Evolutionary conservation across 2,888 invertebrate species (phyloP).

Genomic region (Aleiodes alternator): DNA sequence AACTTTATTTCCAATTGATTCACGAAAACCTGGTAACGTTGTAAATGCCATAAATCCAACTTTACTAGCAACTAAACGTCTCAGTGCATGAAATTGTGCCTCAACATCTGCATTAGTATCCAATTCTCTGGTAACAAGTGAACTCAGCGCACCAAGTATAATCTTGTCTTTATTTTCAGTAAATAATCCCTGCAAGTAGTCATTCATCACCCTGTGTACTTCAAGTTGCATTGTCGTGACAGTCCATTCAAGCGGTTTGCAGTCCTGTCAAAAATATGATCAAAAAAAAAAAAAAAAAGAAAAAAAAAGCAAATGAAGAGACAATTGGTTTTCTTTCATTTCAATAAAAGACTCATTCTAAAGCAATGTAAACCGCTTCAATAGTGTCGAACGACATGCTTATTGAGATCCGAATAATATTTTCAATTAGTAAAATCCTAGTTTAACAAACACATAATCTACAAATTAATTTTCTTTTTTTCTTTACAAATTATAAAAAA

Average conservation of each 20-base stretch:
- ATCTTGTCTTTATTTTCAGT: conserved; percentile 98
- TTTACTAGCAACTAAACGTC: conserved; percentile 96
- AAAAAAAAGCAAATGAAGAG: conserved; percentile 3
- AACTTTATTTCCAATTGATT: conserved; percentile 94
- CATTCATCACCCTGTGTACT: conserved; percentile 65
- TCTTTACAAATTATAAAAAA: not conserved
- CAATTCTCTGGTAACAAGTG: conserved; percentile 85
- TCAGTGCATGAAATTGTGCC: conserved; percentile 95
- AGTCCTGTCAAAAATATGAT: conserved; percentile 66
- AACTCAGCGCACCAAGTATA: conserved; percentile 92
- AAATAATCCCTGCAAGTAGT: conserved; percentile 89
- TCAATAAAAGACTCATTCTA: conserved; percentile 7
- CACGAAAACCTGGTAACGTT: conserved; percentile 91
- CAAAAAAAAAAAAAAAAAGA: conserved; percentile 9
- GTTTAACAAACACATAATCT: too few species aligned
- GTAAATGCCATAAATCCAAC: conserved; percentile 98
- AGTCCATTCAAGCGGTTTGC: conserved; percentile 72
- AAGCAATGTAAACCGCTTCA: conserved; percentile 27
- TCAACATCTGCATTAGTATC: conserved; percentile 86
- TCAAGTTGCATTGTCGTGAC: conserved; percentile 68
- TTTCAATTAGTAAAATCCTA: not conserved
- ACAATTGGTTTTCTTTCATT: conserved; percentile 5
- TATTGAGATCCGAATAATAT: conserved; percentile 11
- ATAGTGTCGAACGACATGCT: conserved; percentile 20
- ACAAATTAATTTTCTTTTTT: conserved; percentile 2